A percentile compares a stretch with the other conserved stretches of the same genome.
phyloP scores from a whole-genome alignment of 2,113 vertebrate genomes.

The Amphiprion percula region DNA sequence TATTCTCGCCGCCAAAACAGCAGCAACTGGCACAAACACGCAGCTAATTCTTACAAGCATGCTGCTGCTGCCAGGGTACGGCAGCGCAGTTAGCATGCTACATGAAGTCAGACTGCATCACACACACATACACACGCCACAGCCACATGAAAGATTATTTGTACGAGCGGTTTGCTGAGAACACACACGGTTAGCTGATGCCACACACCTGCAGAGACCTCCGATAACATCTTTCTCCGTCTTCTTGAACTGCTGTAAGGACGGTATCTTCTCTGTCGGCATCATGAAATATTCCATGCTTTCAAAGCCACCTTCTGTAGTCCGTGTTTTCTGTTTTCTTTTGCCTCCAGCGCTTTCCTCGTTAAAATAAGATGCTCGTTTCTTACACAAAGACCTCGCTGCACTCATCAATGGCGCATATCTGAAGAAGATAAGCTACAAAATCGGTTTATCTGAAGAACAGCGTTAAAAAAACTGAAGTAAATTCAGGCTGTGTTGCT shows the following conservation, averaged over 20 bases:
- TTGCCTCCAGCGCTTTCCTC: conserved; percentile 36
- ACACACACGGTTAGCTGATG: background rate
- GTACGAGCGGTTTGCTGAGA: background rate
- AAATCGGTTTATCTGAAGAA: background rate
- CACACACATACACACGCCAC: conserved; percentile 28
- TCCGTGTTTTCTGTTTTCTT: conserved; percentile 50
- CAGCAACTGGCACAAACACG: conserved; percentile 22
- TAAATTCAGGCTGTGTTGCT: conserved; percentile 70
- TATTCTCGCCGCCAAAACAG: background rate
- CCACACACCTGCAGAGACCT: conserved; percentile 91
- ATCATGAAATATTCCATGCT: conserved; percentile 96
- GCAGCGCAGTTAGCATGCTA: conserved; percentile 65
- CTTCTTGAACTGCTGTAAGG: conserved; percentile 93
- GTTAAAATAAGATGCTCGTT: background rate
- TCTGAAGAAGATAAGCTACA: conserved; percentile 4
- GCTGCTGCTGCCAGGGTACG: conserved; percentile 52
- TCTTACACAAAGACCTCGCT: background rate
- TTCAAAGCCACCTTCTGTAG: conserved; percentile 64
- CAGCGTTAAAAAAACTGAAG: conserved; percentile 49
- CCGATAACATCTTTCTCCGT: conserved; percentile 94
- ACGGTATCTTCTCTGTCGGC: conserved; percentile 91
- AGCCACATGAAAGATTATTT: conserved; percentile 41
- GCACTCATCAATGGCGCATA: conserved; percentile 13
- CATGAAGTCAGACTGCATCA: conserved; percentile 39
- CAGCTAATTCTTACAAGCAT: conserved; percentile 49